Conservation (phyloP, 2,113 vertebrate species). For the Cololabis saira region DNA sequence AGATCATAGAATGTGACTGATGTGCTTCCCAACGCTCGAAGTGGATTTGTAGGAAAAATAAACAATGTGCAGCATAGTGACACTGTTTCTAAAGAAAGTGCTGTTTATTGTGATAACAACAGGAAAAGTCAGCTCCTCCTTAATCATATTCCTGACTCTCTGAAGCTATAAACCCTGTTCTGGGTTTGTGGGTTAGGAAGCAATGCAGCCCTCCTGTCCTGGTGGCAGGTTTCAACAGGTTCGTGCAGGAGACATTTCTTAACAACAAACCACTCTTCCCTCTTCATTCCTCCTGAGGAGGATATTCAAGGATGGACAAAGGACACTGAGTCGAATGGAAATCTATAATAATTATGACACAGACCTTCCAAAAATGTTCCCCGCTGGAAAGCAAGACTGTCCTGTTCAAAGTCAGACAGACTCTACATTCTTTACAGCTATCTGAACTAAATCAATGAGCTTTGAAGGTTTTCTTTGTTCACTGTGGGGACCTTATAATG, state of each 20-base stretch:
- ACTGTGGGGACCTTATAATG: no score
- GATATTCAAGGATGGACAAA: no score
- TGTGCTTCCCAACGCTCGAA: conserved; percentile 20
- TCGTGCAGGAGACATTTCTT: not conserved
- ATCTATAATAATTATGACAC: not conserved
- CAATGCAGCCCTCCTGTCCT: not conserved
- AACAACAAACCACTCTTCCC: not conserved
- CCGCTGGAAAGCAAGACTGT: no score
- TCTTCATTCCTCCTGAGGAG: not conserved
- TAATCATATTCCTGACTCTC: conserved; percentile 3
- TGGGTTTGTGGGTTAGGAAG: conserved; percentile 36
- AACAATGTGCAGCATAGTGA: not conserved
- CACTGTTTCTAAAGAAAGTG: not conserved
- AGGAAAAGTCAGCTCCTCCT: not conserved
- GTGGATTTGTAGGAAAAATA: not conserved
- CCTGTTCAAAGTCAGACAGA: no score
- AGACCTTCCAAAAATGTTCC: no score
- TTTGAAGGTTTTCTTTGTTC: no score
- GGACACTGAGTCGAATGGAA: not conserved
- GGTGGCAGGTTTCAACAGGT: conserved; percentile 51
- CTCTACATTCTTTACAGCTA: no score
- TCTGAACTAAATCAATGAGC: no score
- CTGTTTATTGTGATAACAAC: not conserved
- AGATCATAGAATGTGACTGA: conserved; percentile 13
- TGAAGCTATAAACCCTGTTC: not conserved